Evolutionary conservation across 30 jellyfish, hydroid and myxozoan species (phyloP).

Genomic region (Turritopsis rubra): DNA sequence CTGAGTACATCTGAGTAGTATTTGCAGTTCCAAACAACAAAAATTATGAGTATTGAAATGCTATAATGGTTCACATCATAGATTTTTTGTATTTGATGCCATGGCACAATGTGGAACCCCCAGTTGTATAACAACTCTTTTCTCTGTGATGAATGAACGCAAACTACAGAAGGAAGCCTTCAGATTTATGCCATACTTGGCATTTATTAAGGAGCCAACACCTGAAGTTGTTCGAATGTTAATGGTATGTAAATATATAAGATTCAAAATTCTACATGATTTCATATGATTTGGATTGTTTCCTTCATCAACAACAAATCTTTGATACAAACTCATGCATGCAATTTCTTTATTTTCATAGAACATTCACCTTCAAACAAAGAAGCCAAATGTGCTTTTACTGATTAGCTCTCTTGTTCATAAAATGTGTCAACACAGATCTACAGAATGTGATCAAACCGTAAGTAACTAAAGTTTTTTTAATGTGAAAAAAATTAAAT

Average conservation of each 20-base stretch:
- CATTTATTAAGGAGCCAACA: slow-evolving; percentile 82
- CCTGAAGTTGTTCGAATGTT: slow-evolving; percentile 34
- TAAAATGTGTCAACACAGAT: slow-evolving; percentile 64
- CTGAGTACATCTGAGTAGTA: too few relatives aligned
- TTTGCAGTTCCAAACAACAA: too few relatives aligned
- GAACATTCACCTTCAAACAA: slow-evolving; percentile 74
- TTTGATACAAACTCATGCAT: not conserved
- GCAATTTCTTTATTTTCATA: not conserved
- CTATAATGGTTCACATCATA: not conserved
- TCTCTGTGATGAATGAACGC: slow-evolving; percentile 22
- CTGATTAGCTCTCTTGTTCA: slow-evolving; percentile 72
- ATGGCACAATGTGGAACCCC: slow-evolving; percentile 93
- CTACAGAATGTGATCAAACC: slow-evolving; percentile 46
- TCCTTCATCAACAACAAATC: not conserved
- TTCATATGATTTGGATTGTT: not conserved
- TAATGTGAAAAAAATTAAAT: not conserved
- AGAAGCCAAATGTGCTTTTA: slow-evolving; percentile 49
- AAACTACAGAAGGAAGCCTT: slow-evolving; percentile 34
- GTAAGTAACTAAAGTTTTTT: not conserved
- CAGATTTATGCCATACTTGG: slow-evolving; percentile 50
- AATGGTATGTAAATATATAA: slow-evolving; percentile 15
- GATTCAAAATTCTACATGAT: not conserved
- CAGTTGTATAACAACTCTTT: slow-evolving; percentile 51
- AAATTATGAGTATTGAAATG: not conserved
- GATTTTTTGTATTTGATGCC: slow-evolving; percentile 78